Base-by-base conservation (phyloP, 2,888 invertebrate species). In the Dynastes grantii region DNA sequence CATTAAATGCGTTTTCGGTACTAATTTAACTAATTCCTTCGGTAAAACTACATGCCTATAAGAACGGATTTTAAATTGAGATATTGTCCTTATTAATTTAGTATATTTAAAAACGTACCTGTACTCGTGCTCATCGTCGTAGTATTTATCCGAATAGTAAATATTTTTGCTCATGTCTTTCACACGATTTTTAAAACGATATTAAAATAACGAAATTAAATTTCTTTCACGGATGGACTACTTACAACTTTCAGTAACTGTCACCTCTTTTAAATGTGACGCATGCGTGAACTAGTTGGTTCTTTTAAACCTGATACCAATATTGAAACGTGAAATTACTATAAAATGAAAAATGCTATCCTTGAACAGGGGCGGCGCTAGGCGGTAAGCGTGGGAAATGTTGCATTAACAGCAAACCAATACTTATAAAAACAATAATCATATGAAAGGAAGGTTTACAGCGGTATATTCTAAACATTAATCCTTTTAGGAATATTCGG, bases 1-100 rank as follows among this genome's bases (percentile, higher is more conserved):
- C 97, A 98, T 97, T 81, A 98, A 90, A 88, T 97, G 97, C 75
- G 95, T 95, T 89, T 95, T 97, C 0, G 98, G 98, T 37, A 98
- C 95, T 81, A 95, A 89, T 88, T 96, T 96, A 0, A 95, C 95
- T 89, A 98, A 92, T 83, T 98, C 98, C 88, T 97, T 97, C 0
- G 98, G 97, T 80, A 98, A 89, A 79, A 97, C 95, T 67, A 98
- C 98, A 92, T 98, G 98, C 87, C 98, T 98, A 87, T 2, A 90
- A 64, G 73, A 65, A 37, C 55, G 73, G 40, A 63, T 55, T 29
- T 53, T 2, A 61, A 55, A 45, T 45, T 8, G 11, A 8, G 8
- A 0, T 2, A 4, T 32, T 5, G 32, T 5, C 32, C 32, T 1
- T 45, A 2, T 45, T 45, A 45, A 45, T 11, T 45, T 45, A 45